Base-by-base conservation (phyloP, 2,797 vertebrate species). In the Lepus oiostolus region DNA sequence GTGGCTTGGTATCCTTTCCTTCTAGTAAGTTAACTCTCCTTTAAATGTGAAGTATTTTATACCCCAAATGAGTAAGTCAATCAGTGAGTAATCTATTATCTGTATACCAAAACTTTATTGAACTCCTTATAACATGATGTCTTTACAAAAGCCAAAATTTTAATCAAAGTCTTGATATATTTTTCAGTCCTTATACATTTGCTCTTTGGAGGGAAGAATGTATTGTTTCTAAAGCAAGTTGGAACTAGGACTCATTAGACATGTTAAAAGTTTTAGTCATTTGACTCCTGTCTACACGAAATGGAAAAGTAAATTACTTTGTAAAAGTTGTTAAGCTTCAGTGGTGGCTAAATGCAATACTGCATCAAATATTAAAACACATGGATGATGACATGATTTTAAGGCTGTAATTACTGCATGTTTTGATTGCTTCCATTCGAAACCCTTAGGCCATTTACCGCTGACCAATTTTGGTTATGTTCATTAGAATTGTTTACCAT, bases 351-450 rank as follows among this genome's bases (percentile, higher is more conserved):
- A 93, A 50, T 84, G 38, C 70, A 68, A 13, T n/a, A 11, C 26
- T 85, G 7, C 71, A 22, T 87, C 47, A 91, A 94, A 94, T 80
- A 87, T 60, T 74, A 85, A 86, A 80, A 76, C 62, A 52, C 60
- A 62, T n/a, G 63, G 47, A 28, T 60, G 32, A 60, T 76, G 42
- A 32, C 38, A 58, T 60, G 90, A 26, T 85, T 76, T 88, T 52
- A 42, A 84, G 76, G 92, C 50, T 81, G 28, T 50, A 92, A 85
- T 92, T 72, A 50, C 52, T 32, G 2, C 70, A 19, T 60, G 12
- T 91, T 95, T 71, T 76, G 26, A 81, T 93, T 87, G 16, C 67
- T 93, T 81, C 47, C 52, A 54, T 79, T 75, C 88, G 50, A 85
- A 91, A 74, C 47, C 16, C 80, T 47, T 35, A 54, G 68, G 35